Evolutionary conservation across 2,113 vertebrate genomes (phyloP).

Genomic region (Lampris incognitus): DNA sequence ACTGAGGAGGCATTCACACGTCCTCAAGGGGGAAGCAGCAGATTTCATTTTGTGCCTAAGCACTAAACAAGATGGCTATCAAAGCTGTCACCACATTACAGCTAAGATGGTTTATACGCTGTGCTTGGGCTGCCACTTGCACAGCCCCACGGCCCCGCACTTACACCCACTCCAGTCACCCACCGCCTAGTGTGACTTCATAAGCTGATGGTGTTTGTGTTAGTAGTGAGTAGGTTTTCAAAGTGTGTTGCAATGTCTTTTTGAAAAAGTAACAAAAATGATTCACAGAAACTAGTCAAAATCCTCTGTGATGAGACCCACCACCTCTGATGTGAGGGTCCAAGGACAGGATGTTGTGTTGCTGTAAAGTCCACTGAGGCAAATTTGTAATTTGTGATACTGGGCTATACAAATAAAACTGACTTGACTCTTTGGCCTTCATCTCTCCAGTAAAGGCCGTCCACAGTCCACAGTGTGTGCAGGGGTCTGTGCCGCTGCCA

Average conservation of each 20-base stretch:
- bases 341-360: no score
- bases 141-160: no score
- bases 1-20: slow-evolving; percentile 56
- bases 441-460: background rate
- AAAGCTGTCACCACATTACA: slow-evolving; percentile 35
- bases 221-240: background rate
- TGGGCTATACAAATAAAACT: no score
- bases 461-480: background rate
- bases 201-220: background rate
- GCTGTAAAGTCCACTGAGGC: no score
- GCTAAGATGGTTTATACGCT: slow-evolving; percentile 31
- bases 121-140: slow-evolving; percentile 4
- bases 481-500: slow-evolving; percentile 9
- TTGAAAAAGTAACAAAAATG: slow-evolving; percentile 4
- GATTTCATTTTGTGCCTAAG: slow-evolving; percentile 38
- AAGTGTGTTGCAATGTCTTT: no score
- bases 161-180: slow-evolving; percentile 16
- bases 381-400: no score
- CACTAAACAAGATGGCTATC: slow-evolving; percentile 61
- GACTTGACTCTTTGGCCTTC: slow-evolving; percentile 1
- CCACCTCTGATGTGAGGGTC: background rate
- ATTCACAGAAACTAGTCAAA: background rate
- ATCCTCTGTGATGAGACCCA: slow-evolving; percentile 3
- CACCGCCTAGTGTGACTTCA: slow-evolving; percentile 14
- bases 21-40: slow-evolving; percentile 41